A percentile compares a stretch with the other conserved stretches of the same genome.
Evolutionary conservation across 2,888 invertebrate genomes (phyloP).

Genomic region (Apamea monoglypha): DNA sequence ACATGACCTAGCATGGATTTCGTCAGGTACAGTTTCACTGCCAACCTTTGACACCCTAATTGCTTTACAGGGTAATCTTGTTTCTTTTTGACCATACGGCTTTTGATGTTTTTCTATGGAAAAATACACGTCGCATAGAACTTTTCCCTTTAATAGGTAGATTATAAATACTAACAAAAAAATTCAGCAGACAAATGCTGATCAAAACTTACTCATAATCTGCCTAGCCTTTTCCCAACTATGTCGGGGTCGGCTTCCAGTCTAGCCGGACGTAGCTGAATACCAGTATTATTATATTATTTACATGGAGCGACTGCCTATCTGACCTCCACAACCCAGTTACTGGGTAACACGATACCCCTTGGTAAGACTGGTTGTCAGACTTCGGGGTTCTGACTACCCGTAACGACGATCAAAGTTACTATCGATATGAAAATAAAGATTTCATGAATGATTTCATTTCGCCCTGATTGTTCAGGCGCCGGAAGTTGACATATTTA

Average conservation of each 20-base stretch:
- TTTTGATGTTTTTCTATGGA: constrained; percentile 22
- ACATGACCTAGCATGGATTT: background rate
- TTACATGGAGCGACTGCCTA: too few relatives aligned
- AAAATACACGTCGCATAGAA: background rate
- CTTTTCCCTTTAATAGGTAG: too few relatives aligned
- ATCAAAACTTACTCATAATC: background rate
- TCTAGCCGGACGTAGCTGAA: too few relatives aligned
- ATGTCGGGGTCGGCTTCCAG: too few relatives aligned
- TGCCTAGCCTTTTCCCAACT: too few relatives aligned
- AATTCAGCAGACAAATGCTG: background rate
- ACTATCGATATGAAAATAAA: background rate
- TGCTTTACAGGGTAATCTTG: constrained; percentile 31
- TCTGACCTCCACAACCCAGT: too few relatives aligned
- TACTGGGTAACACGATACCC: too few relatives aligned
- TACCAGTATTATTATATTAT: too few relatives aligned
- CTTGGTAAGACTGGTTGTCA: too few relatives aligned
- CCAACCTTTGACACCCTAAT: constrained; percentile 20
- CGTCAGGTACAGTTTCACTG: background rate
- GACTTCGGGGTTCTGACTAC: too few relatives aligned
- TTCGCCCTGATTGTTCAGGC: too few relatives aligned
- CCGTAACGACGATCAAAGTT: background rate
- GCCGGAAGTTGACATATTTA: too few relatives aligned
- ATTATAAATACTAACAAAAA: background rate
- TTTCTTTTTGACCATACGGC: constrained; percentile 20
- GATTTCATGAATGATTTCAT: background rate